Base-by-base conservation (phyloP, 2,888 invertebrate genomes). In the Opisthograptis luteolata region DNA sequence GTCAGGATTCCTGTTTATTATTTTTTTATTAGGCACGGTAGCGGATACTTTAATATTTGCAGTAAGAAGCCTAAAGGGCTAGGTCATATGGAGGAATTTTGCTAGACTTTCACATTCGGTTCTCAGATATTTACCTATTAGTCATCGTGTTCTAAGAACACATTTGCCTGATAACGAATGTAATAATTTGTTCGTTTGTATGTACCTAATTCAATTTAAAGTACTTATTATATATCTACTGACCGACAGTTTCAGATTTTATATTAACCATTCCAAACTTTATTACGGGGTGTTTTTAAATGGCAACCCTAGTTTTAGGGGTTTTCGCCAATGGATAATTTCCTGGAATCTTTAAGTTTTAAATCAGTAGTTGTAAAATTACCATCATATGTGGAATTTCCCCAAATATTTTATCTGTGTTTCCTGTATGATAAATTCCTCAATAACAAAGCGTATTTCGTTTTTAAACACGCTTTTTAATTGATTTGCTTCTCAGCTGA, bases 1-100 rank as follows among this genome's bases (percentile, higher is more conserved):
- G 68, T 69, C 66, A 63, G 61, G 68, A 60, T 28, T 67, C 68
- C 71, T 66, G 58, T 68, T 59, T 70, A 65, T 65, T 67, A 62
- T 66, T 68, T 68, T 66, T 67, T 68, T 60, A 63, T 61, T 64
- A 58, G 65, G 45, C 59, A 53, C 35, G 50, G 50, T 45, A 58
- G 51, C 54, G 35, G 40, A 51, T 53, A 25, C 5, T 40, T 47
- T 62, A 46, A 61, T 58, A 41, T 54, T 42, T 52, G 50, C 40
- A 24, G 40, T 36, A 36, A 24, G 30, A 35, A 44, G 30, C 46
- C 47, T 35, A 41, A 19, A 34, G 20, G 32, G 27, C 31, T 47
- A 28, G 30, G 31, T 53, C 36, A 17, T 17, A 40, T 30, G 30
- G 36, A n/a, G n/a, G 40, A 32, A 44, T 28, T 43, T 49, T 37